Evolutionary conservation across 37 sponge, comb jelly and placozoan genomes (phyloP), one percentile per base, ranked within the genome.

Genomic region (Halichondria panicea): DNA sequence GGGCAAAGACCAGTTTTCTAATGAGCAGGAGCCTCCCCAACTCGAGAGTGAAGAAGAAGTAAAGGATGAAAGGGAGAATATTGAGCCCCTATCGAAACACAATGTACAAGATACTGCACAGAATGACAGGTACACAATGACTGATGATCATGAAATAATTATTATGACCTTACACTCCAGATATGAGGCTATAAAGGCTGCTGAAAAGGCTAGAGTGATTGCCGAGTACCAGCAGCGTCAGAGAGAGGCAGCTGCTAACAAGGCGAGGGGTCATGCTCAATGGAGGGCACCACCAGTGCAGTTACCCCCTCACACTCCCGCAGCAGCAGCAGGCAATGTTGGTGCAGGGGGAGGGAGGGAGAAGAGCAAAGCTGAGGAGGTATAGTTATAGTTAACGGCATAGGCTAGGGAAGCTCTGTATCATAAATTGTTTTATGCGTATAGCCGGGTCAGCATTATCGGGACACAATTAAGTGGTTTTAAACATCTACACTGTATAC

Each of bases 231-330:
- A 83, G 9, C 66, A 78, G 63, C 58, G 91, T 22, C 83, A 75
- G 76, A 74, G 67, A 30, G 82, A 83, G 46, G 97, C 93, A 48
- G 97, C 95, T 31, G 86, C 75, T 11, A 90, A 96, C 88, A 96
- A 80, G 55, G 83, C 81, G 21, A 55, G 94, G 37, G 97, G 59
- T 21, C 69, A 65, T 53, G 79, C 68, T 9, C 70, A 79, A 59
- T 56, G 61, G 60, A 12, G 8, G 43, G 31, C 43, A 18, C 67
- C 73, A 33, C 63, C 43, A 0, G 74, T 43, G 0, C 50, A 21
- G 34, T 35, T 68, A 53, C 33, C 24, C 0, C 46, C 43, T 4
- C 68, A 2, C 11, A 48, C 15, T 11, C 30, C 24, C 36, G 19
- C 63, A 63, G n/a, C n/a, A 63, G 63, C 8, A 27, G 25, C 63